Percentiles rank a stretch among this genome's conserved stretches.
Conservation (phyloP, 2,797 vertebrate species). For the Streptopelia turtur region DNA sequence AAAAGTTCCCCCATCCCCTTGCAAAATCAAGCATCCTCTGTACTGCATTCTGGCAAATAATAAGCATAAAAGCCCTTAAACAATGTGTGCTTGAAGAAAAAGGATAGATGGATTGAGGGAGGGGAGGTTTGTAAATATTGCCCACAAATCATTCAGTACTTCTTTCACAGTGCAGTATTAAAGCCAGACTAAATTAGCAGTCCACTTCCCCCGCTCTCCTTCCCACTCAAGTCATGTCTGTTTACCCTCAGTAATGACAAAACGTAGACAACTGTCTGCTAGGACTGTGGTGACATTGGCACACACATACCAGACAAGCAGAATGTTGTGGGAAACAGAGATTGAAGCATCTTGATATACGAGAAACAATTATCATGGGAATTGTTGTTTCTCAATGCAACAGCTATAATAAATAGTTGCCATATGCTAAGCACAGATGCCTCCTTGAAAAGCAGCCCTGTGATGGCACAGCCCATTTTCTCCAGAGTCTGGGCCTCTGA, state of each 20-base stretch:
- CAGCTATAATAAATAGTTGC: constrained; percentile 82
- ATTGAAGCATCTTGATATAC: constrained; percentile 78
- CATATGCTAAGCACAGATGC: constrained; percentile 83
- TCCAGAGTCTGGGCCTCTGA: constrained; percentile 65
- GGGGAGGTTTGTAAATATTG: constrained; percentile 72
- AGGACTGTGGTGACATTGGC: constrained; percentile 73
- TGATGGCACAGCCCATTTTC: constrained; percentile 70
- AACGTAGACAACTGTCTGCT: constrained; percentile 77
- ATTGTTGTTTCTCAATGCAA: constrained; percentile 80
- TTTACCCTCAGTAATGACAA: constrained; percentile 79
- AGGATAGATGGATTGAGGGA: constrained; percentile 31
- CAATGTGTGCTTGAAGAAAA: constrained; percentile 48
- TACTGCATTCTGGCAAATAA: constrained; percentile 34
- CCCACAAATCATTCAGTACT: constrained; percentile 72
- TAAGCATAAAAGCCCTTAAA: constrained; percentile 59
- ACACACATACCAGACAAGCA: constrained; percentile 76
- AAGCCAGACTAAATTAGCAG: constrained; percentile 77
- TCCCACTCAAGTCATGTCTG: constrained; percentile 77
- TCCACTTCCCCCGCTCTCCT: constrained; percentile 72
- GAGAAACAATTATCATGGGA: constrained; percentile 80
- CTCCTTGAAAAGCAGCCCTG: constrained; percentile 75
- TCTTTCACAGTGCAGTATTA: constrained; percentile 69
- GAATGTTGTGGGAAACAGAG: constrained; percentile 79
- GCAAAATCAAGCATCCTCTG: not conserved
- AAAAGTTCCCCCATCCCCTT: not conserved